Conservation (phyloP, 2,797 vertebrate genomes). For the Xenops minutus region DNA sequence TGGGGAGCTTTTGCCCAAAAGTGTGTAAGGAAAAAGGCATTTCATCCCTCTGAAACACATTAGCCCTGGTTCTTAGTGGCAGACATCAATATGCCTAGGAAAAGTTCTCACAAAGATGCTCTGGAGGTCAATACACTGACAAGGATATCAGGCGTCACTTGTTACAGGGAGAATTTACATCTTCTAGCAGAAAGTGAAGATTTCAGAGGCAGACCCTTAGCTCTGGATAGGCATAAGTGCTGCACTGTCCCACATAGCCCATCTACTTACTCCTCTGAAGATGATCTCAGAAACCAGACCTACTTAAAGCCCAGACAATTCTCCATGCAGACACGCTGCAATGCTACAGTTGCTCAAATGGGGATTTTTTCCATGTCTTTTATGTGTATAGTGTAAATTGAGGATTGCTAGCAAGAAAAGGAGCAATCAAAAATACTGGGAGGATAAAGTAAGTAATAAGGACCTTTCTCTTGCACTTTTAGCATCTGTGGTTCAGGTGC, state of each 20-base stretch:
- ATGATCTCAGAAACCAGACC: neutral
- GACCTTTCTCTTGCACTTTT: neutral
- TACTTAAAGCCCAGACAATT: neutral
- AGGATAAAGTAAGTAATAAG: neutral
- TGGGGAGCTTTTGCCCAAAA: neutral
- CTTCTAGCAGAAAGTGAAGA: neutral
- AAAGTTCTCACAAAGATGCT: neutral
- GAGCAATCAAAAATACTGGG: neutral
- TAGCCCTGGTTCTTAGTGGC: neutral
- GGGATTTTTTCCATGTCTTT: neutral
- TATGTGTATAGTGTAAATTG: neutral
- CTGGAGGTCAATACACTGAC: neutral
- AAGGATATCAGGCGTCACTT: neutral
- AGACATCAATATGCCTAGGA: neutral
- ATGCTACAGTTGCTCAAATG: neutral
- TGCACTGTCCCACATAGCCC: neutral
- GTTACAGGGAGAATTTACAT: neutral
- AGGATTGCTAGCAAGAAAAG: neutral
- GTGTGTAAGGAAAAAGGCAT: neutral
- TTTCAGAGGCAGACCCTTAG: neutral
- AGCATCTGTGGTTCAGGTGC: slow-evolving; percentile 83
- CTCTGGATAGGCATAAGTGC: neutral
- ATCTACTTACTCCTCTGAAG: neutral
- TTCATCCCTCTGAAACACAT: neutral
- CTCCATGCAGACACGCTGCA: neutral